Base-by-base conservation (phyloP, 2,797 vertebrate species). In the Zalophus californianus region DNA sequence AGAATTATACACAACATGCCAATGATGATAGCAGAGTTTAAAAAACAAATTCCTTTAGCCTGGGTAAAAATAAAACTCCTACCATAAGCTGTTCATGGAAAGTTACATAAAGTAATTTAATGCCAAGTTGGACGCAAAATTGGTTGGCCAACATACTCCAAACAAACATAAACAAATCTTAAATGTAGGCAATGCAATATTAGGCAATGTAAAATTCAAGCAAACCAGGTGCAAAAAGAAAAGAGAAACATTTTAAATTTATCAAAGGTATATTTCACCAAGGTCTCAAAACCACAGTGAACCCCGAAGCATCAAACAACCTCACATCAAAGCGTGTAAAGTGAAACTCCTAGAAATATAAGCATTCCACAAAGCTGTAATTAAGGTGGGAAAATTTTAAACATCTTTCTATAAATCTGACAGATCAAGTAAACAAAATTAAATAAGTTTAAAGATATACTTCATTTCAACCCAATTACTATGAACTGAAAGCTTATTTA, bases 321-420 rank as follows among this genome's bases (percentile, higher is more conserved):
- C 15, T 83, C 82, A 44, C 12, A 64, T 73, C n/a, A 82, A 91
- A 84, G 82, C 0, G 2, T 14, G 16, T 80, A 78, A 90, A 70
- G 25, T 23, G 88, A 93, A 93, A 80, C 64, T 80, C 20, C 29
- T 48, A 54, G 29, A 93, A 48, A 82, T 52, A 73, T 0, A 80
- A 21, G 35, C 78, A 75, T 70, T 75, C 14, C 6, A 86, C 60
- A 62, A 70, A 73, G 29, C 16, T 62, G 0, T 48, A 80, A 90
- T 75, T 86, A 90, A 88, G 80, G 44, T 41, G 66, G 52, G 58
- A 27, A 25, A 32, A 2, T 21, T 92, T 92, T 52, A 60, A 73
- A 80, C 35, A n/a, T 72, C 8, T 84, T 48, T 96, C n/a, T 94
- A 25, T 68, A 80, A 89, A 86, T 91, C 18, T 94, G 87, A 91